Percentiles rank a stretch among this genome's conserved stretches.
Conservation (phyloP, 1,140 invertebrate genomes). For the Gryon sp. region DNA sequence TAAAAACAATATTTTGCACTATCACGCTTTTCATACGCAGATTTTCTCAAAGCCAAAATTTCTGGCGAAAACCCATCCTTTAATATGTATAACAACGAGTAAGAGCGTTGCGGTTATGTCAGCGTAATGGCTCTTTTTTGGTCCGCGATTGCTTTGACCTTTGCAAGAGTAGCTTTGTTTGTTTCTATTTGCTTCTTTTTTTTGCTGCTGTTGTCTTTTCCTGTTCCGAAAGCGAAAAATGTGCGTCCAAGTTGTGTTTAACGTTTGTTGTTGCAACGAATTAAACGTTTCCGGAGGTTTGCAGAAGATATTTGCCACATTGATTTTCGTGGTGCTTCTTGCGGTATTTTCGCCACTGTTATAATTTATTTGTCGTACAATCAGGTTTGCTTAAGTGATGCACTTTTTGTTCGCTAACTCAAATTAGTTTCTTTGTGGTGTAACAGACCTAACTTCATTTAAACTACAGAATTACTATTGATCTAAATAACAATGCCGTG, state of each 20-base stretch:
- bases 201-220: not conserved
- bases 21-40: not conserved
- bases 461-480: slow-evolving; percentile 37
- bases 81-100: not conserved
- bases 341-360: slow-evolving; percentile 8
- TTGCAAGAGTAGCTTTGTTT: slow-evolving; percentile 5
- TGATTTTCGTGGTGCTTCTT: slow-evolving; percentile 12
- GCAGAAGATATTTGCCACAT: slow-evolving; percentile 21
- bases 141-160: slow-evolving; percentile 29
- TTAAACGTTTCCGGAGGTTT: not conserved
- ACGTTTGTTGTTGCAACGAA: not conserved
- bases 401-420: slow-evolving; percentile 12
- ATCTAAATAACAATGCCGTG: slow-evolving; percentile 47
- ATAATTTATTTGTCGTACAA: slow-evolving; percentile 42
- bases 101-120: not conserved
- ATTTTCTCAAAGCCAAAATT: not conserved
- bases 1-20: too few species aligned
- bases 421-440: slow-evolving; percentile 46
- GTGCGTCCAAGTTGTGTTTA: slow-evolving; percentile 26
- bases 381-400: slow-evolving; percentile 27
- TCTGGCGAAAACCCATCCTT: not conserved
- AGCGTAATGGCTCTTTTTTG: not conserved
- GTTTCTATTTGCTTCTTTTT: not conserved
- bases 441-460: slow-evolving; percentile 16
- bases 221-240: slow-evolving; percentile 16